Evolutionary conservation across 2,113 vertebrate species (phyloP).

Genomic region (Campylorhamphus procurvoides): DNA sequence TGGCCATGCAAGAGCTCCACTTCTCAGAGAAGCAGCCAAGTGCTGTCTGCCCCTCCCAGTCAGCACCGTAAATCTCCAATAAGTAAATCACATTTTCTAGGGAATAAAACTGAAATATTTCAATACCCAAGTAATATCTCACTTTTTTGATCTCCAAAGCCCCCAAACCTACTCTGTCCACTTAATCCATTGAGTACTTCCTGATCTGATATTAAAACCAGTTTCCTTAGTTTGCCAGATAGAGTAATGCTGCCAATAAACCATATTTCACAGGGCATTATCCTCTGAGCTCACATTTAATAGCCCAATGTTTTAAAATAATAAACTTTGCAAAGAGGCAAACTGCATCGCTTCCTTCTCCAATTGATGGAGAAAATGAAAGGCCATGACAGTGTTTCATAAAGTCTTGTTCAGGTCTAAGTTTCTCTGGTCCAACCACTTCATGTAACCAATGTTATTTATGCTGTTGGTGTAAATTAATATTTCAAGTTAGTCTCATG

Average conservation of each 20-base stretch:
- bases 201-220: neutral
- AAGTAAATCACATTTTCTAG: slow-evolving; percentile 19
- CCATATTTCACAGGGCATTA: slow-evolving; percentile 23
- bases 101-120: slow-evolving; percentile 22
- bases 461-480: neutral
- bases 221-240: neutral
- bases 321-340: neutral
- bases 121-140: neutral
- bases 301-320: slow-evolving; percentile 17
- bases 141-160: neutral
- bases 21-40: neutral
- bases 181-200: slow-evolving; percentile 27
- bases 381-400: neutral
- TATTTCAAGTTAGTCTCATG: neutral
- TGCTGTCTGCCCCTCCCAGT: neutral
- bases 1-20: neutral
- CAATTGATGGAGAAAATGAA: neutral
- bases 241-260: neutral
- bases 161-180: neutral
- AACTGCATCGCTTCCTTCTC: slow-evolving; percentile 12
- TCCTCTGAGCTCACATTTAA: neutral
- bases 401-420: neutral
- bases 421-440: neutral
- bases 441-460: neutral
- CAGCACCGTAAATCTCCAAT: neutral